Conservation (phyloP, 2,797 vertebrate species). For the Lacerta viridis region DNA sequence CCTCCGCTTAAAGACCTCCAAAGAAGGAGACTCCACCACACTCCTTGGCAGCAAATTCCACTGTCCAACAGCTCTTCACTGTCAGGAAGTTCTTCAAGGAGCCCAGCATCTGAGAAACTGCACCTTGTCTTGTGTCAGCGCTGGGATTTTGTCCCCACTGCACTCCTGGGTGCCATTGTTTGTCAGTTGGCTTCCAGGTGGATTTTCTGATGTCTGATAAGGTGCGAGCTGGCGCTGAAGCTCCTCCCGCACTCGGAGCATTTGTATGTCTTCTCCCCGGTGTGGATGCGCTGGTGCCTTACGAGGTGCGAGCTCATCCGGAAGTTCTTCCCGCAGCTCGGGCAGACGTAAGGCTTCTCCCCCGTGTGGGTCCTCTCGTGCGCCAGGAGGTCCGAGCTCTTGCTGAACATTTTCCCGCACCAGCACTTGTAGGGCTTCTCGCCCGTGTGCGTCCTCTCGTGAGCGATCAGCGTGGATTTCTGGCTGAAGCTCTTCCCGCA, state of each 20-base stretch:
- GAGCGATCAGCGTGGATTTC: conserved; percentile 71
- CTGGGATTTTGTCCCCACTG: neutral
- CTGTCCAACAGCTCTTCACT: no score
- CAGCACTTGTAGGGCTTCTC: conserved; percentile 67
- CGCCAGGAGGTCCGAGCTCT: conserved; percentile 72
- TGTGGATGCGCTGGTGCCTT: conserved; percentile 65
- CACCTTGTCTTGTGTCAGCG: neutral
- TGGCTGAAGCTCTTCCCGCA: conserved; percentile 74
- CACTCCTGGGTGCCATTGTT: neutral
- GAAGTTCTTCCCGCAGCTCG: conserved; percentile 19
- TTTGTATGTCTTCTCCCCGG: conserved; percentile 63
- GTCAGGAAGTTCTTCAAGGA: neutral
- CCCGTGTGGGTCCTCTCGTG: conserved; percentile 75
- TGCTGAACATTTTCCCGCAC: conserved; percentile 38
- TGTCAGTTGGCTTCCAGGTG: neutral
- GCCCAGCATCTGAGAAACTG: neutral
- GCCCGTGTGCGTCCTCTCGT: conserved; percentile 76
- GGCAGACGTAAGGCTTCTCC: conserved; percentile 8
- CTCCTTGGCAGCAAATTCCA: no score
- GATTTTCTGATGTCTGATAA: conserved; percentile 28
- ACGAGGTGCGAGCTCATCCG: conserved; percentile 27
- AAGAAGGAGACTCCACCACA: no score
- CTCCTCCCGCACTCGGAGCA: conserved; percentile 12
- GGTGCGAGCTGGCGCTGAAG: conserved; percentile 15
- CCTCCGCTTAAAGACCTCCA: no score